Conservation (phyloP, 2,113 vertebrate genomes). For the Ophiodon elongatus region DNA sequence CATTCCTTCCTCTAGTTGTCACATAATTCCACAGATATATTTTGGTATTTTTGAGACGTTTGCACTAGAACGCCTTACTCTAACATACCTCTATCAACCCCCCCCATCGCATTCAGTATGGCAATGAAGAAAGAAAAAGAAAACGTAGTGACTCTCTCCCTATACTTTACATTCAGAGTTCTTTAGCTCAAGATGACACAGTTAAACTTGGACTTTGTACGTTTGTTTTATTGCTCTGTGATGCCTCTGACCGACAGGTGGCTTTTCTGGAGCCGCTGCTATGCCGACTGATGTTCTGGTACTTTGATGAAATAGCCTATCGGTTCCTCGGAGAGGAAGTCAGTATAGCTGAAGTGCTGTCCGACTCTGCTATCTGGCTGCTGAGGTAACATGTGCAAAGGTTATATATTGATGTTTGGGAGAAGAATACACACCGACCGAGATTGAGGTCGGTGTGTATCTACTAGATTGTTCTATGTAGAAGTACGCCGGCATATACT, state of each 20-base stretch:
- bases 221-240: neutral
- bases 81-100: neutral
- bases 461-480: no score
- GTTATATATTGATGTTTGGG: neutral
- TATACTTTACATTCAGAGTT: neutral
- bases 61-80: neutral
- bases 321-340: conserved; percentile 84
- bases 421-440: neutral
- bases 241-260: conserved; percentile 55
- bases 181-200: neutral
- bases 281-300: conserved; percentile 72
- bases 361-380: conserved; percentile 83
- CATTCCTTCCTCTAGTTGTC: neutral
- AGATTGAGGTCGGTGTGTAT: no score
- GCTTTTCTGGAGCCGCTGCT: conserved; percentile 79
- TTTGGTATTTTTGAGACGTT: neutral
- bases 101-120: neutral
- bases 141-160: neutral
- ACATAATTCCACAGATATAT: neutral
- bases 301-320: conserved; percentile 75
- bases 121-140: no score
- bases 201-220: neutral
- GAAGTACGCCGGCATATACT: neutral
- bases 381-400: conserved; percentile 73
- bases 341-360: conserved; percentile 75